Evolutionary conservation across 2,888 invertebrate genomes (phyloP).

Genomic region (Drosophila hamatofila): DNA sequence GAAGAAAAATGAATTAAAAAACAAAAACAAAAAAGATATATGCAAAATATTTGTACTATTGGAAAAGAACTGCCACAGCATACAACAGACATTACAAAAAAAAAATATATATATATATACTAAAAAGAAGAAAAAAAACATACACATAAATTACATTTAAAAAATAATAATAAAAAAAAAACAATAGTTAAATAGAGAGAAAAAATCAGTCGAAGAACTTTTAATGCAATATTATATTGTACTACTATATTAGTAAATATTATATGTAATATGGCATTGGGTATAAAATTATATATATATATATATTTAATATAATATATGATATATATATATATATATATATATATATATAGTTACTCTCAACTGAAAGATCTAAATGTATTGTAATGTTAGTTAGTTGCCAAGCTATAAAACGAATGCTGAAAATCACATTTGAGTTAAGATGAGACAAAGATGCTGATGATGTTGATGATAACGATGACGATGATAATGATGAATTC

Average conservation of each 20-base stretch:
- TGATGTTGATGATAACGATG: constrained; percentile 23
- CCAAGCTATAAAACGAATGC: constrained; percentile 62
- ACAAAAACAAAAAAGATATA: constrained; percentile 58
- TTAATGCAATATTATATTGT: constrained; percentile 79
- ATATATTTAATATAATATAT: constrained; percentile 30
- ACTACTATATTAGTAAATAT: constrained; percentile 64
- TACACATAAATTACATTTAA: constrained; percentile 32
- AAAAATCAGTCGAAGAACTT: constrained; percentile 45
- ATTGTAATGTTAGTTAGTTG: constrained; percentile 65
- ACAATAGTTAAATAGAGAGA: constrained; percentile 45
- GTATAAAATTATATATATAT: constrained; percentile 25
- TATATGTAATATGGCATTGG: constrained; percentile 36
- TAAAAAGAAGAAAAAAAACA: constrained; percentile 24
- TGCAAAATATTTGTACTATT: constrained; percentile 81
- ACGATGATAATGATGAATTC: constrained; percentile 53
- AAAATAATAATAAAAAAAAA: constrained; percentile 35
- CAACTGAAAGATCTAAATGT: constrained; percentile 60
- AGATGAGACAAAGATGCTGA: constrained; percentile 26
- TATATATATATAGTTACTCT: constrained; percentile 32
- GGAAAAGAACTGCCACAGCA: constrained; percentile 84
- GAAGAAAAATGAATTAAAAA: constrained; percentile 42
- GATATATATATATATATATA: constrained; percentile 21
- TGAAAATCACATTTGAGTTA: constrained; percentile 45
- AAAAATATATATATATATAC: constrained; percentile 37
- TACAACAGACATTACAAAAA: constrained; percentile 63